Base-by-base conservation (phyloP, 2,113 vertebrate genomes). In the Daubentonia madagascariensis region DNA sequence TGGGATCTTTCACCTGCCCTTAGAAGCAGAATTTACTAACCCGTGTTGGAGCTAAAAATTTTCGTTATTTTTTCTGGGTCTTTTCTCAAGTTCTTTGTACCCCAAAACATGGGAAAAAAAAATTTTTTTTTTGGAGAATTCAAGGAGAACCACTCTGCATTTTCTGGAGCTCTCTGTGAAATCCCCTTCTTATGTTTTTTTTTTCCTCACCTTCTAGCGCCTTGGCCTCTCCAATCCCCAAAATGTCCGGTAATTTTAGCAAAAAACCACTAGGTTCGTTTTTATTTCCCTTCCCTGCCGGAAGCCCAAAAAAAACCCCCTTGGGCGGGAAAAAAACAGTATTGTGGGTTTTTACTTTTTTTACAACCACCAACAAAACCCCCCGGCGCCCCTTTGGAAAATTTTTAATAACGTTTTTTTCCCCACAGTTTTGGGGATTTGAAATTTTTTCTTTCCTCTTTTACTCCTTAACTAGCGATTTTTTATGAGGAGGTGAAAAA, bases 351-450 rank as follows among this genome's bases (percentile, higher is more conserved):
- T 8, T 52, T 13, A 35, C 25, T 85, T 57, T 72, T 92, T 59
- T 72, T 28, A 35, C 84, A 40, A 10, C 13, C 40, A 30, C 12
- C 28, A 61, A 40, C 8, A n/a, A n/a, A 3, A 35, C 30, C 65
- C n/a, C 50, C 17, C n/a, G 65, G 2, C 45, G 45, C 16, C 35
- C 32, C 32, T 0, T 54, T 16, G 18, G 68, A 14, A 1, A 61
- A 14, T 43, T 14, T 13, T 86, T 11, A 92, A 22, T 80, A 40
- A 80, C 35, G 40, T 32, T 59, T 23, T 75, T 59, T 63, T n/a
- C n/a, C 75, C 70, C 0, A 3, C 20, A 16, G 2, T 32, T 59
- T n/a, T 9, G 1, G 57, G 2, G 6, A 43, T 7, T 28, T 35
- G 87, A 16, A 72, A 93, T n/a, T 11, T 84, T 37, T n/a, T 90